These are phyloP conservation scores for Drosophila atroscutellata DNA, from an alignment of 2,888 invertebrate species.

Conservation along the genomic window DNA sequence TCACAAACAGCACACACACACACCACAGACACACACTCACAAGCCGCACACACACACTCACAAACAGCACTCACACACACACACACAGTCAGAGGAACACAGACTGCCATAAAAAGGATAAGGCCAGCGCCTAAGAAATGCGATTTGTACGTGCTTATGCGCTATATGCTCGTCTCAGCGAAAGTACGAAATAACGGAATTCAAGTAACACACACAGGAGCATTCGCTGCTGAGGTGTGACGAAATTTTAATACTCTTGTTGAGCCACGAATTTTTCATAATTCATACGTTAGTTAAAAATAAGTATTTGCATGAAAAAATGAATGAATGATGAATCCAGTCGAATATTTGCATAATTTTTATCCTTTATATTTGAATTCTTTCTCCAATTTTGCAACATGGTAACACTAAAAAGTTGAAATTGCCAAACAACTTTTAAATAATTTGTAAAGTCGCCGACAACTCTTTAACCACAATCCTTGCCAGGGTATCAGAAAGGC, in stretches of 20 bases:
- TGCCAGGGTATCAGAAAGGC: background rate
- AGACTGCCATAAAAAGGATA: conserved; percentile 71
- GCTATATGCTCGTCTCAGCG: conserved; percentile 73
- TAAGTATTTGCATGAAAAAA: background rate
- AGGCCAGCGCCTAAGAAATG: conserved; percentile 80
- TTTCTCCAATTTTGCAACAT: background rate
- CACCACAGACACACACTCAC: conserved; percentile 15
- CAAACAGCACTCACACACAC: too few species aligned
- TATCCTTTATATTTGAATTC: background rate
- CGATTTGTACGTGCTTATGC: conserved; percentile 85
- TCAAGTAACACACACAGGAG: background rate
- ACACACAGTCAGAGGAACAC: conserved; percentile 18
- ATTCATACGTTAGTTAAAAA: background rate
- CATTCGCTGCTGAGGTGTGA: background rate
- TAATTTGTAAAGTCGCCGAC: background rate
- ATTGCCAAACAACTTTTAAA: background rate
- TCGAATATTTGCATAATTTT: background rate
- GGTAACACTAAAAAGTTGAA: background rate
- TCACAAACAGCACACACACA: conserved; percentile 26
- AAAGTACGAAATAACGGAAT: conserved; percentile 21
- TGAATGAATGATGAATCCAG: background rate
- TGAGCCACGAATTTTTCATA: background rate
- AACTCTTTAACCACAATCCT: background rate
- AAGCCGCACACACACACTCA: conserved; percentile 15
- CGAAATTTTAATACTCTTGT: conserved; percentile 9